Evolutionary conservation across 1,140 invertebrate species (phyloP), one percentile per base, ranked within the genome.

Genomic region (Ooceraea biroi): DNA sequence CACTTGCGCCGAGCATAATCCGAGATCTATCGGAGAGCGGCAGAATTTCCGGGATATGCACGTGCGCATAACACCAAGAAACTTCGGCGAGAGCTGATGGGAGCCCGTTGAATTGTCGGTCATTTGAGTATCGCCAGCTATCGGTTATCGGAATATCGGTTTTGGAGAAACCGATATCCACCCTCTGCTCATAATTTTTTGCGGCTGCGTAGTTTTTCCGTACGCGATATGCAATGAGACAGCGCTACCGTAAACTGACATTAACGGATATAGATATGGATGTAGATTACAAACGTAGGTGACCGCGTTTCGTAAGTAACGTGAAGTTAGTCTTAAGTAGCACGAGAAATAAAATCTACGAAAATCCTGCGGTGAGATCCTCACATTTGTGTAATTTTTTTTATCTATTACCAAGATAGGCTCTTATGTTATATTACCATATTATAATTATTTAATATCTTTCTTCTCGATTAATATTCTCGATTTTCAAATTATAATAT

Each of bases 1-100:
- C 65, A 80, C 76, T 80, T 80, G 76, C 25, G 50, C 61, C 36
- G 68, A 80, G 76, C 52, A 69, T 80, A 69, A 80, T 80, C 76
- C 76, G 65, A 69, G 76, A 80, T 80, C 76, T 58, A 80, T 80
- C 76, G 69, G n/a, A 7, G 52, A n/a, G 50, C 41, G 48, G n/a
- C 22, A 58, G 44, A 52, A 80, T 80, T 80, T 80, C 52, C 65
- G 52, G 66, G 65, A 71, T 71, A 19, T 36, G 68, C 7, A 55
- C 30, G 41, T 46, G 48, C 69, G 36, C 36, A 7, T 36, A 36
- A 30, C 44, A 57, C n/a, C 76, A 46, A 80, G 76, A 71, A 80
- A 71, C 69, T 80, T 80, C 36, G 65, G 65, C 36, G n/a, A 69
- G 50, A 69, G 50, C 17, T 55, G 65, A 80, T 80, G 50, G 76